A percentile compares a stretch with the other conserved stretches of the same genome.
Conservation (phyloP, 1,140 invertebrate species). For the Habropoda laboriosa region DNA sequence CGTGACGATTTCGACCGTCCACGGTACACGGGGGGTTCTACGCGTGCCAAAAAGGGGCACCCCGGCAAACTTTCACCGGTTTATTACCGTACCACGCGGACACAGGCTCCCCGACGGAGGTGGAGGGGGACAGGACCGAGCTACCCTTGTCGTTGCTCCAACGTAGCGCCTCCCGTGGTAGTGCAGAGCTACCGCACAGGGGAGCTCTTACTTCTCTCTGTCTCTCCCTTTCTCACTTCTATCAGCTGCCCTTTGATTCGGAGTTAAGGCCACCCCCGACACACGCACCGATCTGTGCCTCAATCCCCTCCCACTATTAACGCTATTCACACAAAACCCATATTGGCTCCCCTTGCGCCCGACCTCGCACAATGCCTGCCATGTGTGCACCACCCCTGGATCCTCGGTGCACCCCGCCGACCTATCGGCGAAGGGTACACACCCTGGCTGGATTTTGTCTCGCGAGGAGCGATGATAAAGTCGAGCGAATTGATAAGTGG, state of each 20-base stretch:
- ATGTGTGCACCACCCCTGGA: slow-evolving; percentile 57
- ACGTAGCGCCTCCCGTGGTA: slow-evolving; percentile 14
- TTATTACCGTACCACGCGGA: slow-evolving; percentile 63
- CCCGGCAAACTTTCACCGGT: slow-evolving; percentile 74
- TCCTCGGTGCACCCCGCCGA: neutral
- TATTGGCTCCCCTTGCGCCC: slow-evolving; percentile 59
- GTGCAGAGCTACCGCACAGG: slow-evolving; percentile 36
- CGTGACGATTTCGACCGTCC: slow-evolving; percentile 60
- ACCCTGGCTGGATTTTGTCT: neutral
- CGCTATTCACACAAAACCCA: slow-evolving; percentile 74
- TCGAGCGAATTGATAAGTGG: slow-evolving; percentile 29
- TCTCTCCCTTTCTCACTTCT: slow-evolving; percentile 33
- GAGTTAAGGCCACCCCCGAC: slow-evolving; percentile 73
- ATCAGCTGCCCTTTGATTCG: slow-evolving; percentile 73
- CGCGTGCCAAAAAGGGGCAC: slow-evolving; percentile 77
- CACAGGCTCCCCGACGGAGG: slow-evolving; percentile 36
- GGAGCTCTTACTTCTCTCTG: no score
- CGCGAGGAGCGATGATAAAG: neutral
- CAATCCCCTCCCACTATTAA: slow-evolving; percentile 78
- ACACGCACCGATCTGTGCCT: slow-evolving; percentile 49
- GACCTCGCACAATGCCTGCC: slow-evolving; percentile 65
- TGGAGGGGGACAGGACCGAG: slow-evolving; percentile 33
- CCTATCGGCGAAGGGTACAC: slow-evolving; percentile 13
- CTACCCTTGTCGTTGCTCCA: slow-evolving; percentile 29
- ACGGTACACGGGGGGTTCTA: slow-evolving; percentile 62